phyloP scores from a whole-genome alignment of 2,797 vertebrate species.

The Gadopsis marmoratus region DNA sequence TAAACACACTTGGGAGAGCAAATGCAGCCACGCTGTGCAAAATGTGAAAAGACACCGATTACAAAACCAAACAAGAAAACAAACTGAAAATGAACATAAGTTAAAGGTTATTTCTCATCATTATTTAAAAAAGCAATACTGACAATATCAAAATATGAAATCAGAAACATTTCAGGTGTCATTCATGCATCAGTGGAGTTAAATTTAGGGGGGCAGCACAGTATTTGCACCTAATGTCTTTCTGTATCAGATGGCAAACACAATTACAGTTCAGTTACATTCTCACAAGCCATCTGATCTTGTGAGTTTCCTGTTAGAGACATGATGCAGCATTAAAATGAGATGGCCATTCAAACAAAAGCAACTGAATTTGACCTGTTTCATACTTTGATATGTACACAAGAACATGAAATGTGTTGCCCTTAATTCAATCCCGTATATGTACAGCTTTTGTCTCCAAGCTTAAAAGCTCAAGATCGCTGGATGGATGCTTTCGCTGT shows the following conservation, averaged over 20 bases:
- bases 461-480: constrained; percentile 70
- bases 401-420: constrained; percentile 49
- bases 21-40: constrained; percentile 79
- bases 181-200: constrained; percentile 64
- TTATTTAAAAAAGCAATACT: constrained; percentile 40
- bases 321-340: constrained; percentile 56
- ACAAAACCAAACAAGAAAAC: constrained; percentile 49
- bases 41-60: constrained; percentile 65
- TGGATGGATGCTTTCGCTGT: constrained; percentile 31
- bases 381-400: constrained; percentile 56
- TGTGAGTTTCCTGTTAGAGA: constrained; percentile 10
- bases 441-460: constrained; percentile 79
- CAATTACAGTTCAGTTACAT: constrained; percentile 51
- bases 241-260: constrained; percentile 58
- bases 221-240: constrained; percentile 51
- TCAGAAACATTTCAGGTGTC: constrained; percentile 63
- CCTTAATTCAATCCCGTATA: constrained; percentile 64
- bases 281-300: constrained; percentile 56
- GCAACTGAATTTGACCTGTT: constrained; percentile 17
- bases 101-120: constrained; percentile 42
- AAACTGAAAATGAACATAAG: constrained; percentile 37
- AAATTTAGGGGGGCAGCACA: constrained; percentile 52
- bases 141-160: constrained; percentile 70
- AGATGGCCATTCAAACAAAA: constrained; percentile 45
- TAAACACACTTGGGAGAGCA: constrained; percentile 43